A percentile compares a stretch with the other conserved stretches of the same genome.
phyloP scores from a whole-genome alignment of 2,888 invertebrate genomes.

The Creontiades dilutus region DNA sequence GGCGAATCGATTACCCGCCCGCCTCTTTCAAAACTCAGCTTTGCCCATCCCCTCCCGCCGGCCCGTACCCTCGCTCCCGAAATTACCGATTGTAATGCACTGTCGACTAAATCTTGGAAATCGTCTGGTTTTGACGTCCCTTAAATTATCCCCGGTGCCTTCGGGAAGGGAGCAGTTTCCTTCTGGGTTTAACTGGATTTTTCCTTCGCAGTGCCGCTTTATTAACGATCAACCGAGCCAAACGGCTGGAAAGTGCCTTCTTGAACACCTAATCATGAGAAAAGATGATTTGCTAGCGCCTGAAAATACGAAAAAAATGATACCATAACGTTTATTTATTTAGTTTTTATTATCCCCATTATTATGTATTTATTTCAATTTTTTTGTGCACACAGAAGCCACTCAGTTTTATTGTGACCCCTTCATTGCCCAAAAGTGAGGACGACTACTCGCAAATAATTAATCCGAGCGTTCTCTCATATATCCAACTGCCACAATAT shows the following conservation, averaged over 20 bases:
- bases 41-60: no score
- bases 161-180: background rate
- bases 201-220: background rate
- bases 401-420: no score
- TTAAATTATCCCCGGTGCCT: background rate
- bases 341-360: no score
- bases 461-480: no score
- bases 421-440: no score
- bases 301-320: background rate
- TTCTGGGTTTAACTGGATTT: background rate
- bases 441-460: no score
- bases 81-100: conserved; percentile 56
- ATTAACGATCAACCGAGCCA: background rate
- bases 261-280: background rate
- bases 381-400: no score
- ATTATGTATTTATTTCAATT: no score
- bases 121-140: conserved; percentile 54
- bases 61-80: background rate
- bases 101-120: conserved; percentile 53
- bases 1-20: background rate
- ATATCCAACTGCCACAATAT: no score
- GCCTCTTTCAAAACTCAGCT: background rate
- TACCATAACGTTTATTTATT: no score
- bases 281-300: background rate
- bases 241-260: conserved; percentile 12